Percentiles rank a stretch among this genome's conserved stretches.
Conservation (phyloP, 2,888 invertebrate species). For the Oeneis ivallda region DNA sequence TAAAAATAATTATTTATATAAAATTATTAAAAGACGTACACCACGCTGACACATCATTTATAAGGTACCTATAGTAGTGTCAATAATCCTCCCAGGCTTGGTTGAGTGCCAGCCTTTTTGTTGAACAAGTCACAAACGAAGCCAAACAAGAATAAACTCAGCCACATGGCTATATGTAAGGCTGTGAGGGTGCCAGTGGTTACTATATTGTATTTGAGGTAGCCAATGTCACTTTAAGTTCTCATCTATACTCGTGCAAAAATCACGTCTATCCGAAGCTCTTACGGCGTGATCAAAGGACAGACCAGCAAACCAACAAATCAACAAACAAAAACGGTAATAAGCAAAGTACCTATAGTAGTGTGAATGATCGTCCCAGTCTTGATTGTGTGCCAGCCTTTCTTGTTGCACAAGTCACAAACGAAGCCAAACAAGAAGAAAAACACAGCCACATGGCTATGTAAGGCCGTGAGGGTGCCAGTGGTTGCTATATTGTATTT, state of each 20-base stretch:
- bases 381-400: conserved; percentile 81
- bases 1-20: too few relatives aligned
- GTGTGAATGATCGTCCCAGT: conserved; percentile 85
- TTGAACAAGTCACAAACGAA: conserved; percentile 86
- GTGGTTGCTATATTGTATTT: conserved; percentile 84
- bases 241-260: too few relatives aligned
- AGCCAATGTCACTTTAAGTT: too few relatives aligned
- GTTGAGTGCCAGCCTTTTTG: conserved; percentile 82
- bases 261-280: too few relatives aligned
- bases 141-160: conserved; percentile 83
- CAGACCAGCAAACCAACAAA: too few relatives aligned
- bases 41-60: too few relatives aligned
- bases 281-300: too few relatives aligned
- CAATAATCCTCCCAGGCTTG: conserved; percentile 83
- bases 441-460: conserved; percentile 85
- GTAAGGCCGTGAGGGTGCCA: conserved; percentile 84
- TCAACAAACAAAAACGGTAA: not conserved
- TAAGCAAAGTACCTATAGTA: conserved; percentile 77
- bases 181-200: conserved; percentile 84
- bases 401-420: conserved; percentile 85
- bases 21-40: too few relatives aligned
- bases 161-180: conserved; percentile 85
- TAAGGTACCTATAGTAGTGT: conserved; percentile 72
- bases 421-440: conserved; percentile 84
- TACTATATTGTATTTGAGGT: conserved; percentile 82